phyloP scores from a whole-genome alignment of 2,113 vertebrate species.

The Oxygymnocypris stewartii region DNA sequence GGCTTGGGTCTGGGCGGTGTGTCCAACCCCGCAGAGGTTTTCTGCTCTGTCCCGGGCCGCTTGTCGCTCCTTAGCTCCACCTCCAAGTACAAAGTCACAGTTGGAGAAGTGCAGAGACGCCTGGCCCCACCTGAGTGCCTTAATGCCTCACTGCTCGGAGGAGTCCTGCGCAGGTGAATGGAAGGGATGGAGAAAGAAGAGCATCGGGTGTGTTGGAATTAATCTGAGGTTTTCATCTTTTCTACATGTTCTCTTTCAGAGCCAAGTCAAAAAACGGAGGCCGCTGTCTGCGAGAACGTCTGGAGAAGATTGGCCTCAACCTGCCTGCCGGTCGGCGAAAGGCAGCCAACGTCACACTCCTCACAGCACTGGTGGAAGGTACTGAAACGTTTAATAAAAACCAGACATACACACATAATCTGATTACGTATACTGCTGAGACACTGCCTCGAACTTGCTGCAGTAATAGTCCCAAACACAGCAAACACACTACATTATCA shows the following conservation, averaged over 20 bases:
- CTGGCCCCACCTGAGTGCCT: constrained; percentile 96
- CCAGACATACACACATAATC: neutral
- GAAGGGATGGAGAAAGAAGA: too few species aligned
- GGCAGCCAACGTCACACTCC: constrained; percentile 95
- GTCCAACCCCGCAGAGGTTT: constrained; percentile 94
- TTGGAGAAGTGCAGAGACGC: constrained; percentile 95
- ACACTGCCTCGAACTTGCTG: neutral
- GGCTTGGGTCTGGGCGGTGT: constrained; percentile 82
- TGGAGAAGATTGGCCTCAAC: constrained; percentile 98
- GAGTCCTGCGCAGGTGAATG: constrained; percentile 93
- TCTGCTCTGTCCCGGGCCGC: constrained; percentile 97
- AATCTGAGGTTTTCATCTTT: constrained; percentile 6
- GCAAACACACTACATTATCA: neutral
- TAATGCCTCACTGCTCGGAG: constrained; percentile 95
- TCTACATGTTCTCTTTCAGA: constrained; percentile 70
- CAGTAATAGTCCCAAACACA: constrained; percentile 3
- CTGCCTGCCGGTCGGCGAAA: constrained; percentile 95
- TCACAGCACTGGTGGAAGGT: constrained; percentile 97
- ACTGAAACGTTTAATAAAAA: constrained; percentile 43
- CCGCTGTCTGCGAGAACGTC: constrained; percentile 91
- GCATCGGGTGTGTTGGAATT: neutral
- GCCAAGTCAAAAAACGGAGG: constrained; percentile 99
- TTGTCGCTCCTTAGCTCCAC: constrained; percentile 97
- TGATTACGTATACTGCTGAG: neutral
- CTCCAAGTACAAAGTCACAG: constrained; percentile 99